Percentiles rank a stretch among this genome's conserved stretches.
These are phyloP conservation scores for Chironomus striatipennis DNA, from an alignment of 1,140 invertebrate genomes.

Conservation along the genomic window DNA sequence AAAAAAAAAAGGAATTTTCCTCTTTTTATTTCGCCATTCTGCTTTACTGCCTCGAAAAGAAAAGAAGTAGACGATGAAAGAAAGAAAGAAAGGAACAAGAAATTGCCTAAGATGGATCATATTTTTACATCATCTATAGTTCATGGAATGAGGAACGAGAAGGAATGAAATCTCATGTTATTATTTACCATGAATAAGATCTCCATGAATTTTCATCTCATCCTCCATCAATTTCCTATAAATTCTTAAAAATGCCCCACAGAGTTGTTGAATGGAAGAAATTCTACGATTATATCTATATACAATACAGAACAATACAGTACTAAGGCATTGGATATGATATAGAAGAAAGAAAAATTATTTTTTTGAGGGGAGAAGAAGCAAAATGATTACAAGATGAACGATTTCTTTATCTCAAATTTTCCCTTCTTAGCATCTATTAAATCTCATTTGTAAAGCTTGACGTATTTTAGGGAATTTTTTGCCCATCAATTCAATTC, in stretches of 20 bases:
- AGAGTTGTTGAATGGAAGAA: neutral
- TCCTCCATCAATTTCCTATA: neutral
- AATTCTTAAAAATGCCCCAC: constrained; percentile 2
- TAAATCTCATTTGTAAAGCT: constrained; percentile 9
- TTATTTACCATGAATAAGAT: neutral
- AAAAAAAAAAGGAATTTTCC: neutral
- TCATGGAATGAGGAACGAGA: neutral
- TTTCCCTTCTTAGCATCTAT: neutral
- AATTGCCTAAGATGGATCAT: constrained; percentile 1
- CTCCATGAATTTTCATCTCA: neutral
- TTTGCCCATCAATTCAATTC: neutral
- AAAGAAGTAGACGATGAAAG: neutral
- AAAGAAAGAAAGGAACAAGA: neutral
- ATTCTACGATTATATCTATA: neutral
- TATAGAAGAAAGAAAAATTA: too few relatives aligned
- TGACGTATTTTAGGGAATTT: neutral
- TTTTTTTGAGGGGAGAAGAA: neutral
- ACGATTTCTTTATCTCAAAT: neutral
- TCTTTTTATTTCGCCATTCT: constrained; percentile 13
- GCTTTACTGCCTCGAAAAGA: constrained; percentile 11
- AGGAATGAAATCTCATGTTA: constrained; percentile 7
- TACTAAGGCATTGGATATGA: too few relatives aligned
- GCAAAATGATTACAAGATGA: neutral
- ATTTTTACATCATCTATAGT: too few relatives aligned
- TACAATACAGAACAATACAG: too few relatives aligned